Base-by-base conservation (phyloP, 1,140 invertebrate genomes). In the Melanaphis sacchari region DNA sequence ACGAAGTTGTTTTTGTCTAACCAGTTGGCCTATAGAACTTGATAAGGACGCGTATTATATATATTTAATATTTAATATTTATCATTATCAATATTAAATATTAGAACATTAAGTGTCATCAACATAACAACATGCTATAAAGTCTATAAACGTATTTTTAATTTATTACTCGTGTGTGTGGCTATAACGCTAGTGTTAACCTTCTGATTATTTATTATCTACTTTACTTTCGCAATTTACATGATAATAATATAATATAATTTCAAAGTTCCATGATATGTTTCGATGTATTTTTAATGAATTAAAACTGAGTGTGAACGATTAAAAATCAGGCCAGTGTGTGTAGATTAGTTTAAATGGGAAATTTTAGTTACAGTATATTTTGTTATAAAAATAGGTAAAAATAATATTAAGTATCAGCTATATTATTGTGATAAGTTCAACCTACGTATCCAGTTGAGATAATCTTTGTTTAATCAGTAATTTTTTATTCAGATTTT, bases 401-500 rank as follows among this genome's bases (percentile, higher is more conserved):
- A 76, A n/a, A 76, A 76, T n/a, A 21, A 15, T n/a, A 66, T 31
- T 66, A 76, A 15, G 5, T 76, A 76, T 66, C 31, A 66, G 59
- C 15, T n/a, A n/a, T 66, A 66, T 76, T 66, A 66, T 76, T 76
- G 21, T 76, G 15, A n/a, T n/a, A 76, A 5, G 59, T 76, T 76
- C 59, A 18, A 76, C 59, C 59, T 0, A 76, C 59, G n/a, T 76
- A 76, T 76, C 59, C n/a, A n/a, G 15, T n/a, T n/a, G 31, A 76
- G 59, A 76, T 76, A n/a, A 76, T 76, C 59, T 76, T n/a, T 76
- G 59, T 76, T n/a, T 76, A 18, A 76, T 76, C 59, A 76, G 59
- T 76, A 76, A n/a, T 76, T 76, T 76, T 66, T 76, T 76, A 76
- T 76, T 76, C 59, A n/a, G 6, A 76, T 76, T 76, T 76, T n/a